A percentile compares a stretch with the other conserved stretches of the same genome.
Evolutionary conservation across 2,888 invertebrate species (phyloP).

Genomic region (Rotaria sp.): DNA sequence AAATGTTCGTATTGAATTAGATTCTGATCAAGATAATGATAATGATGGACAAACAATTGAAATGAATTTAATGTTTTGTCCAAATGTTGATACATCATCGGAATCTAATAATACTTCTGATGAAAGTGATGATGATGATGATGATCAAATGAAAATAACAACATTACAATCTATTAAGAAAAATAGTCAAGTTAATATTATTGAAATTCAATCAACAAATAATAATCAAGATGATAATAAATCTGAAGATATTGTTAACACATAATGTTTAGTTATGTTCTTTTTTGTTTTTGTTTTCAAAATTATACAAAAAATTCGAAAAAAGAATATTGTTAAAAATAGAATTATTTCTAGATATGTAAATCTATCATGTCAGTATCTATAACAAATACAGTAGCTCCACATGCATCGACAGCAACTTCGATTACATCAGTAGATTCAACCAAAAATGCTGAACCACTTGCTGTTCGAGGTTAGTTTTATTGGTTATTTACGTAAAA

Average conservation of each 20-base stretch:
- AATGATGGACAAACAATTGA: background rate
- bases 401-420: background rate
- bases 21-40: background rate
- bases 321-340: too few relatives aligned
- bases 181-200: background rate
- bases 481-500: background rate
- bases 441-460: background rate
- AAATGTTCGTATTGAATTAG: conserved; percentile 25
- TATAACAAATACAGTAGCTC: background rate
- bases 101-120: background rate
- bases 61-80: conserved; percentile 30
- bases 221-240: background rate
- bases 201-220: background rate
- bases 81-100: background rate
- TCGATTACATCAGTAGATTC: background rate
- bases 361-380: background rate
- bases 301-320: too few relatives aligned
- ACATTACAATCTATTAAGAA: background rate
- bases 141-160: background rate
- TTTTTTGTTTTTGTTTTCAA: background rate
- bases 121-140: background rate
- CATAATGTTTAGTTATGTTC: background rate
- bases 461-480: conserved; percentile 27
- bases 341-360: background rate
- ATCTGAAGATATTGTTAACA: background rate